Base-by-base conservation (phyloP, 2,888 invertebrate genomes). In the Drosophila neonasuta region DNA sequence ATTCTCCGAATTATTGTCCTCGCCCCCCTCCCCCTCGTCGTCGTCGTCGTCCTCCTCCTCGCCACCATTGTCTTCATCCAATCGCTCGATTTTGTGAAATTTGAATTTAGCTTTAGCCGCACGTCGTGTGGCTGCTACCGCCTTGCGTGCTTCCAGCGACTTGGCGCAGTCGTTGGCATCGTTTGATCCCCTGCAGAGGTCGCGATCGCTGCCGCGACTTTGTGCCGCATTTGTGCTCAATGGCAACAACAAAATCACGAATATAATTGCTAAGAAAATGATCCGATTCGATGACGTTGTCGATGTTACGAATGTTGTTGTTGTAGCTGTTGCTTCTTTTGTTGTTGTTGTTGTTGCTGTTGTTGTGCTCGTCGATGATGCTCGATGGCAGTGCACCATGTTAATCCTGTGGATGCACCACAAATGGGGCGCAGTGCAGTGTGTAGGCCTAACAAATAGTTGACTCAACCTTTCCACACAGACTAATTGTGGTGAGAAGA, bases 1-100 rank as follows among this genome's bases (percentile, higher is more conserved):
- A 17, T 49, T 34, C 34, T 44, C 30, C 0, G 54, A 52, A 15
- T 65, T 50, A 44, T 50, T 29, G 13, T 54, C 59, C 42, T 54
- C 13, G 3, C 34, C 56, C 2, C 6, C n/a, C 1, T n/a, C 36
- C 4, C 17, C 55, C 32, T 68, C 49, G 29, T 24, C 6, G 24
- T 24, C 24, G 24, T 24, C 24, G 24, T 24, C 24, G 24, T 60
- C 64, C 50, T 74, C 71, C 32, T 62, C 51, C 41, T 75, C 68
- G 4, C 83, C 73, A 8, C 60, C 73, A 17, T 74, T 73, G n/a
- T 80, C 75, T 4, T 81, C 77, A 1, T 75, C 80, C 72, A 57
- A 60, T 51, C 89, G 88, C 61, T 87, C 84, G 48, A 90, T 85
- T 83, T 88, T 88, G 65, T 87, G 89, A 79, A 90, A 90, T 71